Conservation (phyloP, 2,113 vertebrate species). For the Suncus etruscus region DNA sequence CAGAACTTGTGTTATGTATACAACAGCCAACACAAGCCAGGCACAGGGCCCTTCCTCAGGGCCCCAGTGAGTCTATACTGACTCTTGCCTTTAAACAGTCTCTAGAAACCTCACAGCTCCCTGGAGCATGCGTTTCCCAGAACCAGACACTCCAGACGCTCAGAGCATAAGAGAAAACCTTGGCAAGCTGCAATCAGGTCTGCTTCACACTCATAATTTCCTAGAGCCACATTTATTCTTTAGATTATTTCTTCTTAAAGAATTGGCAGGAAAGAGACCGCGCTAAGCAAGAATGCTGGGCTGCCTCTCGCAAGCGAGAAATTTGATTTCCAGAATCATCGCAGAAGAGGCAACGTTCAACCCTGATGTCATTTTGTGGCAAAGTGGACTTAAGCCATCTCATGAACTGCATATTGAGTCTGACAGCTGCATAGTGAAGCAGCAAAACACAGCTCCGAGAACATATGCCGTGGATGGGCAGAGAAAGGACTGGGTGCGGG, state of each 20-base stretch:
- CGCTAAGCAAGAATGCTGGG: neutral
- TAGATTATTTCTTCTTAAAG: conserved; percentile 63
- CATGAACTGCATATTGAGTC: conserved; percentile 9
- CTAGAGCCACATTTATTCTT: conserved; percentile 21
- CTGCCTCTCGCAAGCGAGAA: conserved; percentile 38
- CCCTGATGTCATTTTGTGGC: conserved; percentile 20
- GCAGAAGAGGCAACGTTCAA: conserved; percentile 27
- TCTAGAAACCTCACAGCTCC: conserved; percentile 31
- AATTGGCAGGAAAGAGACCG: neutral
- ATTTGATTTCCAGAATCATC: conserved; percentile 56
- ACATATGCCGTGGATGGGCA: conserved; percentile 6
- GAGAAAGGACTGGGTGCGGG: no score
- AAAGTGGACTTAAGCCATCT: conserved; percentile 22
- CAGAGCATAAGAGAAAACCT: neutral
- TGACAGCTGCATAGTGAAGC: conserved; percentile 40
- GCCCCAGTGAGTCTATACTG: neutral
- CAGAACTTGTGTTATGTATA: no score
- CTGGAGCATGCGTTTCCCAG: conserved; percentile 34
- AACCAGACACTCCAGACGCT: neutral
- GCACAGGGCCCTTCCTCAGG: neutral
- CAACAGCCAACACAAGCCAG: neutral
- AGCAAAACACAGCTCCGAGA: conserved; percentile 21
- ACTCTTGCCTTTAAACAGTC: conserved; percentile 30
- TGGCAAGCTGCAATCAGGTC: conserved; percentile 10
- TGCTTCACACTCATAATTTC: conserved; percentile 10